Evolutionary conservation across 2,797 vertebrate species (phyloP).

Genomic region (Sebastes flavidus): DNA sequence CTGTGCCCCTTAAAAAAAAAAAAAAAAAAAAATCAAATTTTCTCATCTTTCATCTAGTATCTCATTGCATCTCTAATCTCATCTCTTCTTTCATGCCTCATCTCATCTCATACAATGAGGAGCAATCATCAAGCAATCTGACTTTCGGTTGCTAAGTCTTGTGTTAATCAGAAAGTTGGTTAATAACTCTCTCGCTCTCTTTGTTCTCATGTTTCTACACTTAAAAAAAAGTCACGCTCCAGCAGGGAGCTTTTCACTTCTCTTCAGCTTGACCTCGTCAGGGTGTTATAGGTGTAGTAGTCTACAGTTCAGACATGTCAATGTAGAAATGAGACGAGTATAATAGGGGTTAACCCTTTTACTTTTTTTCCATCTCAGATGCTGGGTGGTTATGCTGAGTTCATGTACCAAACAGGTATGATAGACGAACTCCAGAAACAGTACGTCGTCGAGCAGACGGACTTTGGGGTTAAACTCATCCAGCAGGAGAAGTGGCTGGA

Average conservation of each 20-base stretch:
- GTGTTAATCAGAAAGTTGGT: background rate
- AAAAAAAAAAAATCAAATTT: background rate
- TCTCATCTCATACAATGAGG: background rate
- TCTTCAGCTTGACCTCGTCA: background rate
- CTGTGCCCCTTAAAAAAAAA: background rate
- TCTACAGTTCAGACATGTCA: background rate
- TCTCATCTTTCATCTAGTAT: background rate
- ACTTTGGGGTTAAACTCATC: conserved; percentile 79
- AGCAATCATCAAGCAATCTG: background rate
- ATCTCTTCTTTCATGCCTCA: background rate
- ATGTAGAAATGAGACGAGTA: background rate
- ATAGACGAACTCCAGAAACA: conserved; percentile 79
- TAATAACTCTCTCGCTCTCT: background rate
- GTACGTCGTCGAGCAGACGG: conserved; percentile 78
- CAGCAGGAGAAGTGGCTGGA: conserved; percentile 83
- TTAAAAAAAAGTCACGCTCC: background rate
- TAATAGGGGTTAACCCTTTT: background rate
- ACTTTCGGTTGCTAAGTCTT: background rate
- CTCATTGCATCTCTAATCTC: background rate
- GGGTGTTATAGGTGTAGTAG: background rate
- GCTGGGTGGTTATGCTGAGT: conserved; percentile 82
- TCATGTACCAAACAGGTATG: conserved; percentile 82
- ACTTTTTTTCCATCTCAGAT: conserved; percentile 62
- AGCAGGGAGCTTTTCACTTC: background rate
- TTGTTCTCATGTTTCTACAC: background rate